These are phyloP conservation scores for Parazoanthus swiftii DNA, from an alignment of 92 coral and sea anemone genomes.

Conservation along the genomic window DNA sequence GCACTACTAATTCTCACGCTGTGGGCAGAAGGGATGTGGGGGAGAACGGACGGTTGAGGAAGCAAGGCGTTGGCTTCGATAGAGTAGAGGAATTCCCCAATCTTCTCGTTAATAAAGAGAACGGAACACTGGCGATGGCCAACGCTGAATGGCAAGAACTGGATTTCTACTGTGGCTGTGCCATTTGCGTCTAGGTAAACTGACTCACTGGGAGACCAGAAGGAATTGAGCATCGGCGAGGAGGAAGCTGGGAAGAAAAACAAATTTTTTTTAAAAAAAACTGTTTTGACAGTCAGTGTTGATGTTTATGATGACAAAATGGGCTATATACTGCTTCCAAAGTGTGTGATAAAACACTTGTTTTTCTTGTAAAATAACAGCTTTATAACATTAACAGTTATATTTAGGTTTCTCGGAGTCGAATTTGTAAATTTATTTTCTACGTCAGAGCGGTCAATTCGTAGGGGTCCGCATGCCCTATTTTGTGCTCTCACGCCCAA, in stretches of 20 bases:
- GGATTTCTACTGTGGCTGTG: slow-evolving; percentile 75
- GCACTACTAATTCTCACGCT: slow-evolving; percentile 93
- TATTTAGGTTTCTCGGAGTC: too few species aligned
- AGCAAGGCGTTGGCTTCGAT: slow-evolving; percentile 87
- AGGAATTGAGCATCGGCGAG: slow-evolving; percentile 76
- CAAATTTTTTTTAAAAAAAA: neutral
- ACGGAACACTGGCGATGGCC: slow-evolving; percentile 97
- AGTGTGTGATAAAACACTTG: neutral
- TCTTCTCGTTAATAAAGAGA: slow-evolving; percentile 89
- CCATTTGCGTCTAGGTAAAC: slow-evolving; percentile 76
- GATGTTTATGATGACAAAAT: too few species aligned
- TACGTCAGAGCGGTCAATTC: too few species aligned
- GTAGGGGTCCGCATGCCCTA: too few species aligned
- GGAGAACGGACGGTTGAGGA: slow-evolving; percentile 94
- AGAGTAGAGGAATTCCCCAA: slow-evolving; percentile 96
- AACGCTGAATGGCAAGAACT: slow-evolving; percentile 86
- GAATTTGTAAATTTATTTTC: too few species aligned
- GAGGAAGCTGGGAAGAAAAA: slow-evolving; percentile 46
- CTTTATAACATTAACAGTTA: too few species aligned
- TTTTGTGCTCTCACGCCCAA: too few species aligned
- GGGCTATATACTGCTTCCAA: too few species aligned
- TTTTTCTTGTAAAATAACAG: too few species aligned
- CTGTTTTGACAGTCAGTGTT: too few species aligned
- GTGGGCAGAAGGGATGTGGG: slow-evolving; percentile 79
- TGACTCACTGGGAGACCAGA: slow-evolving; percentile 84